A percentile compares a stretch with the other conserved stretches of the same genome.
These are phyloP conservation scores for Enteromius unitaeniatus DNA, from an alignment of 2,797 vertebrate species.

Conservation along the genomic window DNA sequence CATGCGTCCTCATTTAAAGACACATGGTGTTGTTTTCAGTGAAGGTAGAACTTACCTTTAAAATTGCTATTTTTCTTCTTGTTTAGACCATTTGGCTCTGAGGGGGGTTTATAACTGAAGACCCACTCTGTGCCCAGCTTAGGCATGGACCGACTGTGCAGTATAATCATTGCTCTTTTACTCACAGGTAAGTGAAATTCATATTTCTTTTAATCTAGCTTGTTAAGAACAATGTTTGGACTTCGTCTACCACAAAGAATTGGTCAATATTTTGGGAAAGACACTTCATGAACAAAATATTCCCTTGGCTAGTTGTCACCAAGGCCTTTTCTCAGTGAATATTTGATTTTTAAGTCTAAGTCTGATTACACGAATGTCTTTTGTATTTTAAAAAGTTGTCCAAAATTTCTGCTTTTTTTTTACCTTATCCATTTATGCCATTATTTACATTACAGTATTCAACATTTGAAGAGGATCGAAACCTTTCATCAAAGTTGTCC, in stretches of 20 bases:
- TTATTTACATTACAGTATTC: no score
- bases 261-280: no score
- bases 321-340: background rate
- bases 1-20: background rate
- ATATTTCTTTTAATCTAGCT: background rate
- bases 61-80: background rate
- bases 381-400: no score
- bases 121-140: background rate
- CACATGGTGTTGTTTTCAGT: background rate
- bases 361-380: no score
- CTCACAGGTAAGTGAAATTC: slow-evolving; percentile 49
- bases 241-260: background rate
- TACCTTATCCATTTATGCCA: no score
- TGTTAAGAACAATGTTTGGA: background rate
- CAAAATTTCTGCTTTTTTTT: no score
- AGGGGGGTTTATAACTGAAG: background rate
- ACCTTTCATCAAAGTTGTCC: no score
- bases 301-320: background rate
- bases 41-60: background rate
- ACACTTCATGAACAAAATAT: background rate
- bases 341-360: no score
- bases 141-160: slow-evolving; percentile 36
- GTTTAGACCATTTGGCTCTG: background rate
- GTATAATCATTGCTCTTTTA: slow-evolving; percentile 25
- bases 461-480: no score